A percentile compares a stretch with the other conserved stretches of the same genome.
Conservation (phyloP, 2,797 vertebrate genomes). For the Mustela erminea region DNA sequence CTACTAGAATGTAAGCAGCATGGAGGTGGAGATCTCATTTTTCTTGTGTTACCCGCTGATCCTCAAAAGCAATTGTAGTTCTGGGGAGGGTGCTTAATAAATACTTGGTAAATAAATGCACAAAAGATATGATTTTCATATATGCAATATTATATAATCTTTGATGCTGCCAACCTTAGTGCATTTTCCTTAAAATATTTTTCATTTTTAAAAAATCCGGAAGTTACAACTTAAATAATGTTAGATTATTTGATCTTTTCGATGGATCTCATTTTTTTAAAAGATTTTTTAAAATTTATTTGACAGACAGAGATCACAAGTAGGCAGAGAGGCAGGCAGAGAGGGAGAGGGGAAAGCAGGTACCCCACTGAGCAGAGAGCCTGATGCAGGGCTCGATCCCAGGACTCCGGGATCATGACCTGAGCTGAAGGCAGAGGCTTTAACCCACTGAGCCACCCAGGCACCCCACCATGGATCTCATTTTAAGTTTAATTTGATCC, state of each 20-base stretch:
- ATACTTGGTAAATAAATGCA: background rate
- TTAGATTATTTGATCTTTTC: constrained; percentile 3
- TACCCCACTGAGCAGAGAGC: too few species aligned
- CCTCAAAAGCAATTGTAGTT: background rate
- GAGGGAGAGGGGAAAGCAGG: too few species aligned
- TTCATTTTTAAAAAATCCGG: constrained; percentile 18
- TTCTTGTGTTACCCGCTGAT: background rate
- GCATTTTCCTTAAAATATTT: background rate
- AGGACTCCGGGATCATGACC: too few species aligned
- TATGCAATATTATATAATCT: background rate
- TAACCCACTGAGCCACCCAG: too few species aligned
- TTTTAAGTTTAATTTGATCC: constrained; percentile 34
- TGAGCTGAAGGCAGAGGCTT: too few species aligned
- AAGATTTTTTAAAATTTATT: too few species aligned
- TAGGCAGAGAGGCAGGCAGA: too few species aligned
- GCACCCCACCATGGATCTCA: background rate
- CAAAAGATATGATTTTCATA: background rate
- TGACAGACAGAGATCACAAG: too few species aligned
- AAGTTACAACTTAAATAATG: background rate
- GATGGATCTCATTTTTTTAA: background rate
- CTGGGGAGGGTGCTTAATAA: background rate
- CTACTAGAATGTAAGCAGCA: background rate
- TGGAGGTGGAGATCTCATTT: background rate
- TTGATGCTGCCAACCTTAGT: background rate
- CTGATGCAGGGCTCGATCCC: too few species aligned